Evolutionary conservation across 1,140 invertebrate genomes (phyloP).

Genomic region (Diorhabda elongata): DNA sequence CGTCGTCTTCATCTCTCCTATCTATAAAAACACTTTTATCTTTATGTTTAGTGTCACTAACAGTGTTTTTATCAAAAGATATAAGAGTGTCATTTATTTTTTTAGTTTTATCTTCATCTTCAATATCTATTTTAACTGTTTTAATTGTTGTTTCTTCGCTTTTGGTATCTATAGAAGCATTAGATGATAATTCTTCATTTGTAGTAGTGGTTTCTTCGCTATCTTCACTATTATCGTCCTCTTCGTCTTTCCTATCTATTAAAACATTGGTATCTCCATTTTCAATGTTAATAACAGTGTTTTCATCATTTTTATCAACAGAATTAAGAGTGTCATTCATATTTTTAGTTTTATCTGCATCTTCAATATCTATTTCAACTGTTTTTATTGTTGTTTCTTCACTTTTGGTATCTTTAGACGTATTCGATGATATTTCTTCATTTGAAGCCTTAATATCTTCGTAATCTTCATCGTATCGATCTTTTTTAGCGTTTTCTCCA

Average conservation of each 20-base stretch:
- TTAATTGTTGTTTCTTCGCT: neutral
- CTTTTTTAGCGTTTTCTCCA: too few relatives aligned
- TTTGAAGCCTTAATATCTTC: constrained; percentile 4
- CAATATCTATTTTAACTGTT: neutral
- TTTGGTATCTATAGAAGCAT: neutral
- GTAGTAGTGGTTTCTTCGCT: constrained; percentile 7
- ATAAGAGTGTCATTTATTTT: constrained; percentile 5
- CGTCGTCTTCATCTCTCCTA: neutral
- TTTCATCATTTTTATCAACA: neutral
- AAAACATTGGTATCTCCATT: neutral
- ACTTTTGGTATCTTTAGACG: neutral
- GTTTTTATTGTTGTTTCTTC: neutral
- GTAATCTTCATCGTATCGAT: constrained; percentile 5
- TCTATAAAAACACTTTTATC: neutral
- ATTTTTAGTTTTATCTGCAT: constrained; percentile 14
- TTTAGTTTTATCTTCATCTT: constrained; percentile 13
- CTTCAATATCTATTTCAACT: neutral
- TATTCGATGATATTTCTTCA: too few relatives aligned
- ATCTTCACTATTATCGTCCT: constrained; percentile 4
- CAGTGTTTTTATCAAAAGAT: neutral
- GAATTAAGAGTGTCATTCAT: neutral
- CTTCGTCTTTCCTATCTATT: too few relatives aligned
- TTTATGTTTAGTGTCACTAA: neutral
- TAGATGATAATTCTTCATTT: too few relatives aligned
- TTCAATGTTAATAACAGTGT: neutral